Percentiles rank a stretch among this genome's conserved stretches.
Evolutionary conservation across 2,113 vertebrate genomes (phyloP).

Genomic region (Phyllostomus discolor): DNA sequence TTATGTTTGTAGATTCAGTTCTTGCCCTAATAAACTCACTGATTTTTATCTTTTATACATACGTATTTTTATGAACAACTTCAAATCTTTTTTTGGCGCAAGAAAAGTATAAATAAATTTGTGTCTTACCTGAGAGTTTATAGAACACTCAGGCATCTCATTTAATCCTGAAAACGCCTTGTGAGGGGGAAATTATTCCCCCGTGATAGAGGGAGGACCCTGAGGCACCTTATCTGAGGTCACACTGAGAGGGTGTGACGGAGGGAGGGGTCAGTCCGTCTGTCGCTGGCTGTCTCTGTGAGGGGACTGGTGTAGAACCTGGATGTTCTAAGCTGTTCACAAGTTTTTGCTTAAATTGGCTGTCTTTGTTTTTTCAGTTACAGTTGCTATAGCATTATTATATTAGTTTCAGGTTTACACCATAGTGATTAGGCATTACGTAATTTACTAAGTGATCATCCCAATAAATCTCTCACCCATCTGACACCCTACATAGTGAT

Average conservation of each 20-base stretch:
- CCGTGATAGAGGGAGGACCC: background rate
- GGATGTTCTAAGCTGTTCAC: background rate
- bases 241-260: background rate
- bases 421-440: too few relatives aligned
- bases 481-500: too few relatives aligned
- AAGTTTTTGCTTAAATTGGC: background rate
- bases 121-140: background rate
- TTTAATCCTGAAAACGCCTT: background rate
- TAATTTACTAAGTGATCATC: too few relatives aligned
- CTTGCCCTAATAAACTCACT: background rate
- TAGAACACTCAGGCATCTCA: background rate
- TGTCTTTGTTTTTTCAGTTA: background rate
- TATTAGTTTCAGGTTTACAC: too few relatives aligned
- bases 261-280: background rate
- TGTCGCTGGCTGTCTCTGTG: background rate
- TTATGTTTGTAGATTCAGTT: background rate
- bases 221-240: background rate
- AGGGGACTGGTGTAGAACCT: background rate
- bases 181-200: background rate
- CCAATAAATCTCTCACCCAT: too few relatives aligned
- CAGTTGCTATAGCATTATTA: too few relatives aligned
- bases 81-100: background rate
- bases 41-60: background rate
- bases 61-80: background rate
- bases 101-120: background rate